These are phyloP conservation scores for Orthonevra nobilis DNA, from an alignment of 2,888 invertebrate genomes.

Conservation along the genomic window DNA sequence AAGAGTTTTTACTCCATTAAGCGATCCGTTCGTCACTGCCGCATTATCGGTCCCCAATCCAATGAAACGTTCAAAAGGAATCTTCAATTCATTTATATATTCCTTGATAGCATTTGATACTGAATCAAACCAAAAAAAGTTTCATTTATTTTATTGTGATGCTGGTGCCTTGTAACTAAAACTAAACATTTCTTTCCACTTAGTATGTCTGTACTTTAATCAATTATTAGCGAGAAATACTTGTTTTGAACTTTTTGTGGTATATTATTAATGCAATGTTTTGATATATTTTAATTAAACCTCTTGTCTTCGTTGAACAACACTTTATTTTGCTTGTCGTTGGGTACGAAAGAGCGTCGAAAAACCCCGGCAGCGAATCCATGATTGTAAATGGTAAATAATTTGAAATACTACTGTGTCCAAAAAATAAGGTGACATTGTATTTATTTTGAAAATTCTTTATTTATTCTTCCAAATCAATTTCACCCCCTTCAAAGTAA, in stretches of 20 bases:
- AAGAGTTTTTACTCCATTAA: constrained; percentile 65
- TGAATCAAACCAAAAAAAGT: constrained; percentile 13
- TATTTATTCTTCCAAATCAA: too few relatives aligned
- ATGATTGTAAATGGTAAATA: constrained; percentile 34
- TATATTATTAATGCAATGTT: too few relatives aligned
- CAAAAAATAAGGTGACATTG: too few relatives aligned
- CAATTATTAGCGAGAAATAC: constrained; percentile 11
- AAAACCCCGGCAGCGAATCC: constrained; percentile 14
- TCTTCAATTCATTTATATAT: constrained; percentile 26
- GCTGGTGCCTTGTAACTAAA: constrained; percentile 19
- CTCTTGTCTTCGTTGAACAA: constrained; percentile 1
- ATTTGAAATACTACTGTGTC: too few relatives aligned
- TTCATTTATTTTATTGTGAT: constrained; percentile 8
- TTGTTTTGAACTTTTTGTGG: too few relatives aligned
- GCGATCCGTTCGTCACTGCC: constrained; percentile 72
- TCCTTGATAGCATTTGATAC: constrained; percentile 16
- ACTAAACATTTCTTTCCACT: constrained; percentile 27
- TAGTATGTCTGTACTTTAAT: constrained; percentile 43
- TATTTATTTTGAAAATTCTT: too few relatives aligned
- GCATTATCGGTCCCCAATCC: constrained; percentile 73
- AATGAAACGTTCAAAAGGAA: constrained; percentile 67
- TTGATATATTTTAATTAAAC: background rate
- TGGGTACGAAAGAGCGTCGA: background rate
- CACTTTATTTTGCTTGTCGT: constrained; percentile 8
- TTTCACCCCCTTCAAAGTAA: too few relatives aligned